Percentiles rank a stretch among this genome's conserved stretches.
phyloP scores from a whole-genome alignment of 2,888 invertebrate genomes.

The Volucella bombylans region DNA sequence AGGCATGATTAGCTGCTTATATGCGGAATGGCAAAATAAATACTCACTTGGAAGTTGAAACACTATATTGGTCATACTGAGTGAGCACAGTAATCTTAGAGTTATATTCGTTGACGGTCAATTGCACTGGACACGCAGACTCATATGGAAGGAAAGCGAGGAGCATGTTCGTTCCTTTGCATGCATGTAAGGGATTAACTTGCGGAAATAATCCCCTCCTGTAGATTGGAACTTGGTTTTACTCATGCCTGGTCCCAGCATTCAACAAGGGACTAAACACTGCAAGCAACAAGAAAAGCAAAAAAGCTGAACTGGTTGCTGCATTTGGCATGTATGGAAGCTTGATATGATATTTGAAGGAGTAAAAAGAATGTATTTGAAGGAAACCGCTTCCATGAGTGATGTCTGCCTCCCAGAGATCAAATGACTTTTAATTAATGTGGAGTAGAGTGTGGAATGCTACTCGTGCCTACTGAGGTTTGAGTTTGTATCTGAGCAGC shows the following conservation, averaged over 20 bases:
- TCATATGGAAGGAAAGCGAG: conserved; percentile 16
- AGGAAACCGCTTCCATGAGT: conserved; percentile 49
- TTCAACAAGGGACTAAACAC: conserved; percentile 18
- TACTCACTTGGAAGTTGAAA: conserved; percentile 37
- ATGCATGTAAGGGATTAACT: conserved; percentile 70
- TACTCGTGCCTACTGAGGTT: no score
- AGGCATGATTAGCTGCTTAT: conserved; percentile 66
- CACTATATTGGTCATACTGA: conserved; percentile 2
- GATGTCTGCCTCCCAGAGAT: conserved; percentile 53
- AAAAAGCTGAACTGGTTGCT: conserved; percentile 66
- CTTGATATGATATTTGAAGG: conserved; percentile 52
- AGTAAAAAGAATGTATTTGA: conserved; percentile 14
- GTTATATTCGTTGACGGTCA: conserved; percentile 58
- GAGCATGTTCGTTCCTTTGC: conserved; percentile 61
- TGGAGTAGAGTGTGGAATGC: neutral
- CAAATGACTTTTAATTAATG: conserved; percentile 40
- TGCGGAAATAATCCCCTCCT: conserved; percentile 71
- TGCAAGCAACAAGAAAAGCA: conserved; percentile 51
- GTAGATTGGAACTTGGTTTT: conserved; percentile 61
- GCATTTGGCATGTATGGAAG: conserved; percentile 33
- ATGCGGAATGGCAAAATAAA: conserved; percentile 38
- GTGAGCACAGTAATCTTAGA: conserved; percentile 65
- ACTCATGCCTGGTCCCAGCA: conserved; percentile 34
- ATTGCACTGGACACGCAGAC: conserved; percentile 40
- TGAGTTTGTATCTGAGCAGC: no score